phyloP scores from a whole-genome alignment of 1,140 invertebrate species.

The Caenorhabditis brenneri region DNA sequence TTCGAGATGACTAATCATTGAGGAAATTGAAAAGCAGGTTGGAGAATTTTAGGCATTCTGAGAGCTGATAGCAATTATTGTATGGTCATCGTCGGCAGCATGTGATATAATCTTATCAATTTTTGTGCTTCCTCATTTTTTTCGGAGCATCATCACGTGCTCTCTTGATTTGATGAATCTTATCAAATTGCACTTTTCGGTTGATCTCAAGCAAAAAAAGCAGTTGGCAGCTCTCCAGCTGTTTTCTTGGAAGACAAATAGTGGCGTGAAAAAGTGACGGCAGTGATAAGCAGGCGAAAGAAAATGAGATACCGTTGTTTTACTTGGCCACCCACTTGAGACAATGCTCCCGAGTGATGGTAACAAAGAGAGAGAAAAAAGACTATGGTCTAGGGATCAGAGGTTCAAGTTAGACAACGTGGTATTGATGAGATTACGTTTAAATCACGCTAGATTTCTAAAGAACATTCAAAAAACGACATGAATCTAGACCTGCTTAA shows the following conservation, averaged over 20 bases:
- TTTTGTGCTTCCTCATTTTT: not conserved
- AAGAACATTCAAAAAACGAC: too few relatives aligned
- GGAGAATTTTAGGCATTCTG: not conserved
- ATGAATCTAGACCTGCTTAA: too few relatives aligned
- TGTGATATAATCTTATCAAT: not conserved
- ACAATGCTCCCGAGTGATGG: not conserved
- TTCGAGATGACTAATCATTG: not conserved
- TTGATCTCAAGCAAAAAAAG: not conserved
- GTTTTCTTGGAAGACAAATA: conserved; percentile 34
- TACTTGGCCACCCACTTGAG: conserved; percentile 8
- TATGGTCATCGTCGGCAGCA: not conserved
- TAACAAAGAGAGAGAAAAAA: not conserved
- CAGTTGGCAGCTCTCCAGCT: conserved; percentile 28
- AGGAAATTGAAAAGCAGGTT: not conserved
- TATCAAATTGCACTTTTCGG: conserved; percentile 3
- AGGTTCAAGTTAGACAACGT: not conserved
- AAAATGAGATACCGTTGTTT: conserved; percentile 24
- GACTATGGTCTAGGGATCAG: conserved; percentile 1
- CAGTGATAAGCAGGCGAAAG: not conserved
- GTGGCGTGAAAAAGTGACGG: conserved; percentile 36
- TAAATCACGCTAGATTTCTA: not conserved
- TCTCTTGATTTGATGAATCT: not conserved
- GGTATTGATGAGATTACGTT: not conserved
- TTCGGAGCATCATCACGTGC: not conserved
- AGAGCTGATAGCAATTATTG: not conserved